These are phyloP conservation scores for Rhopalosiphum padi DNA, from an alignment of 1,140 invertebrate species.

Conservation along the genomic window DNA sequence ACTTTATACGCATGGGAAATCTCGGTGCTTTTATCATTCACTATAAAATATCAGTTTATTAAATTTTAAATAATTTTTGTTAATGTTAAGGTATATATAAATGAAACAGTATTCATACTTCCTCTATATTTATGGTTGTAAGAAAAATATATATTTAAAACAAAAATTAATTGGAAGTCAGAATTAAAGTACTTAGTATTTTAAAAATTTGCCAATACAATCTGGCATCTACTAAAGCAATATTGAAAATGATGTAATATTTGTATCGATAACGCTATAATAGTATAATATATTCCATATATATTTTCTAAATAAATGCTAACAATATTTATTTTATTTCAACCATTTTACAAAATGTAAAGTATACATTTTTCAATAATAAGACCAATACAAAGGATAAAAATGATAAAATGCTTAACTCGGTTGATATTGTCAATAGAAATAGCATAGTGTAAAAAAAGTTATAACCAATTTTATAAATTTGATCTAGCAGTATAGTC, in stretches of 20 bases:
- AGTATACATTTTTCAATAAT: no score
- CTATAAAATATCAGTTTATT: constrained; percentile 54
- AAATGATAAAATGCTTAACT: no score
- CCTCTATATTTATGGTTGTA: not conserved
- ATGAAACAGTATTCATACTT: constrained; percentile 18
- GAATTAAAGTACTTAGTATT: constrained; percentile 7
- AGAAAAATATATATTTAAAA: constrained; percentile 8
- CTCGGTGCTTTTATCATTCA: constrained; percentile 48
- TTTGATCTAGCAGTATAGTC: no score
- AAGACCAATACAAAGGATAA: no score
- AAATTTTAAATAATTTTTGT: constrained; percentile 49
- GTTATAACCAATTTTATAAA: not conserved
- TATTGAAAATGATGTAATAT: not conserved
- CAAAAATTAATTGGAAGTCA: constrained; percentile 33
- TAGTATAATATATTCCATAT: no score
- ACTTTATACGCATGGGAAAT: constrained; percentile 42
- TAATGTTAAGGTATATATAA: constrained; percentile 17
- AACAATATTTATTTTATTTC: no score
- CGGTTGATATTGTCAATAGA: no score
- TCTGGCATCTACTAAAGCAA: not conserved
- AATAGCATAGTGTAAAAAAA: not conserved
- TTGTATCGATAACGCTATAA: not conserved
- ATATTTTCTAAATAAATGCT: no score
- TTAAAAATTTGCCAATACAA: not conserved
- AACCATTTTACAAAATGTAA: no score